A percentile compares a stretch with the other conserved stretches of the same genome.
phyloP scores from a whole-genome alignment of 2,113 vertebrate species.

The Solea senegalensis region DNA sequence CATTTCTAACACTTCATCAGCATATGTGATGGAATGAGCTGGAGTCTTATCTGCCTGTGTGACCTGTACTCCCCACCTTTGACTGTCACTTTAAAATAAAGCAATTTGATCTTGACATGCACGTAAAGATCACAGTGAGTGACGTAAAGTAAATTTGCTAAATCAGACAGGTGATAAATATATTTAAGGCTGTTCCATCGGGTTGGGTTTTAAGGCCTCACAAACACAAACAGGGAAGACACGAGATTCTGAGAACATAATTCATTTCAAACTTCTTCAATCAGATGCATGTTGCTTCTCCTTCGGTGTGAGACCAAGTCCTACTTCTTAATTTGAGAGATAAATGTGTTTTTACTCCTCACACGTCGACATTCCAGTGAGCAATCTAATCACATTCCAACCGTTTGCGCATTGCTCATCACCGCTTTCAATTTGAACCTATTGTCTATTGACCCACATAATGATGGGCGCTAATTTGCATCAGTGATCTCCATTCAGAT shows the following conservation, averaged over 20 bases:
- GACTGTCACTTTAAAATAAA: not conserved
- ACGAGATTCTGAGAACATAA: no score
- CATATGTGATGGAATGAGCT: not conserved
- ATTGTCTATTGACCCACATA: not conserved
- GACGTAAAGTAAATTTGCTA: not conserved
- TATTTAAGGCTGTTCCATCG: no score
- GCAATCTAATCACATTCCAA: conserved; percentile 30
- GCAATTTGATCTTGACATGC: not conserved
- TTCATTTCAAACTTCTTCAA: no score
- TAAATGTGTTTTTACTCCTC: not conserved
- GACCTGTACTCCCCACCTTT: not conserved
- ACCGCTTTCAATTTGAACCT: not conserved
- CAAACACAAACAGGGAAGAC: no score
- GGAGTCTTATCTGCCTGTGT: not conserved
- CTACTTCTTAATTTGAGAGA: not conserved
- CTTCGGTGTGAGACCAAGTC: no score
- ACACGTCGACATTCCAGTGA: not conserved
- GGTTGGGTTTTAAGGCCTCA: no score
- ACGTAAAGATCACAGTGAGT: not conserved
- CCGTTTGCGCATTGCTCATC: conserved; percentile 11
- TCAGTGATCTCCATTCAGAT: conserved; percentile 38
- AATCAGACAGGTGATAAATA: not conserved
- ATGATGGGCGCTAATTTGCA: conserved; percentile 29
- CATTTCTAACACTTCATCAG: conserved; percentile 11
- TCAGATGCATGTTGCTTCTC: no score